phyloP scores from a whole-genome alignment of 2,888 invertebrate species.

The Sisyra nigra region DNA sequence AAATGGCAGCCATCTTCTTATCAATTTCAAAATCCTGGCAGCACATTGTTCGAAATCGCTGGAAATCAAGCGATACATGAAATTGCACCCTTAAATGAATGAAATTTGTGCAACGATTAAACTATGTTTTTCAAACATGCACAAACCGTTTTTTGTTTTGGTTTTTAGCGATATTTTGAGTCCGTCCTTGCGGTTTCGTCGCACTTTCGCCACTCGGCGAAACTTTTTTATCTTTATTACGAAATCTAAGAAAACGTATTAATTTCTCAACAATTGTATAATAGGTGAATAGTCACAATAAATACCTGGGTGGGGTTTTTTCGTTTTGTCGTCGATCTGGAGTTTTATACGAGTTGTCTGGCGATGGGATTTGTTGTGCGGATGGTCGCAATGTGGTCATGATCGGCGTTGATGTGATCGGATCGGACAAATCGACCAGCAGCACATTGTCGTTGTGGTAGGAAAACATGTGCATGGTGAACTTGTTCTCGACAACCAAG shows the following conservation, averaged over 20 bases:
- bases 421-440: slow-evolving; percentile 45
- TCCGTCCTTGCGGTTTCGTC: not conserved
- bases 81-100: no score
- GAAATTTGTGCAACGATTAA: no score
- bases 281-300: no score
- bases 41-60: no score
- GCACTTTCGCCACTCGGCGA: not conserved
- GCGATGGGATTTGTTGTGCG: not conserved
- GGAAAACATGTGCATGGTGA: slow-evolving; percentile 40
- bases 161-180: not conserved
- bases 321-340: not conserved
- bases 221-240: slow-evolving; percentile 1
- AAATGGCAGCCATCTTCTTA: no score
- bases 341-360: not conserved
- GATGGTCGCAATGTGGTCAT: not conserved
- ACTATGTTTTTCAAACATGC: no score
- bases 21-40: no score
- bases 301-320: slow-evolving; percentile 5
- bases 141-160: no score
- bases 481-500: slow-evolving; percentile 45
- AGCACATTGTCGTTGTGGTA: slow-evolving; percentile 33
- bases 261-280: not conserved
- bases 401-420: not conserved
- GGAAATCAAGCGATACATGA: no score
- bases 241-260: not conserved